phyloP scores from a whole-genome alignment of 2,797 vertebrate species.

The Clarias fuscus region DNA sequence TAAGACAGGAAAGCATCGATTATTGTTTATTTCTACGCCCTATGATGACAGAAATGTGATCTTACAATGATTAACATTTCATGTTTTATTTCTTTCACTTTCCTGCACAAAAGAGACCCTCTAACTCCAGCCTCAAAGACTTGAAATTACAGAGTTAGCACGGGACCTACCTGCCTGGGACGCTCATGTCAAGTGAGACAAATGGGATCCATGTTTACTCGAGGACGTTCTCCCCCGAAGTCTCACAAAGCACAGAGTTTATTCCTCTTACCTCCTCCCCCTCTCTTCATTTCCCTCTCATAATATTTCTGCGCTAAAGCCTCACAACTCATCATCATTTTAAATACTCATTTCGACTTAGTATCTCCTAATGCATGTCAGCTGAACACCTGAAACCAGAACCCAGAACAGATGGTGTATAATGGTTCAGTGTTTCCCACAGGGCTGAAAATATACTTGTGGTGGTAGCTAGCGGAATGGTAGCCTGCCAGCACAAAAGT shows the following conservation, averaged over 20 bases:
- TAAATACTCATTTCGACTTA: neutral
- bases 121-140: neutral
- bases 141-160: neutral
- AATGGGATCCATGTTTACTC: neutral
- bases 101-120: neutral
- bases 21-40: neutral
- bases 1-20: neutral
- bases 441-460: too few relatives aligned
- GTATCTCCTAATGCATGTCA: neutral
- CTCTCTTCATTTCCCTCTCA: neutral
- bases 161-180: neutral
- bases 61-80: neutral
- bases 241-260: neutral
- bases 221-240: neutral
- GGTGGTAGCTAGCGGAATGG: too few relatives aligned
- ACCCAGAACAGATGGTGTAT: neutral
- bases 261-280: neutral
- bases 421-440: too few relatives aligned
- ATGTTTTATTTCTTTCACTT: neutral
- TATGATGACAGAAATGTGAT: neutral
- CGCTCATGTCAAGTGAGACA: neutral
- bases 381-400: neutral
- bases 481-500: too few relatives aligned
- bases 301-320: neutral
- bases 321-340: neutral